These are phyloP conservation scores for Ataeniobius toweri DNA, from an alignment of 2,797 vertebrate genomes.

Conservation along the genomic window DNA sequence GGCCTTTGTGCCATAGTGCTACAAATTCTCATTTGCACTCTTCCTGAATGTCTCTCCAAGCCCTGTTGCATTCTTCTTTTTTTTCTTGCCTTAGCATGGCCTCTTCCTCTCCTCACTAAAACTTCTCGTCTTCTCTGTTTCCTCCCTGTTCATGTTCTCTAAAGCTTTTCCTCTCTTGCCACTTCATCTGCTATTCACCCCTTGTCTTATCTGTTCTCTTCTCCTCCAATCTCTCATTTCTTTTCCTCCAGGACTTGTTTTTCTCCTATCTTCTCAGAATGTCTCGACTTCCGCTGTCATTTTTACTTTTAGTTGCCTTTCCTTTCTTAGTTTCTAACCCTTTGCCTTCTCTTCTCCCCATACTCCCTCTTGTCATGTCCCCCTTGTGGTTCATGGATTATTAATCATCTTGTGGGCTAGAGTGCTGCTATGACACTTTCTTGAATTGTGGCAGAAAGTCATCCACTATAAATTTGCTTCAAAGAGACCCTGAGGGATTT, in stretches of 20 bases:
- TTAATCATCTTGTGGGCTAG: constrained; percentile 47
- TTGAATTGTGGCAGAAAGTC: constrained; percentile 36
- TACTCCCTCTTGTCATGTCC: constrained; percentile 27
- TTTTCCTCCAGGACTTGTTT: background rate
- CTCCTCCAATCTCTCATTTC: constrained; percentile 4
- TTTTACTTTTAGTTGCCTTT: constrained; percentile 6
- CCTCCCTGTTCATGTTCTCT: constrained; percentile 6
- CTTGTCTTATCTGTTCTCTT: constrained; percentile 4
- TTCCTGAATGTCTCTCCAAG: background rate
- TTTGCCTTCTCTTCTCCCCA: background rate
- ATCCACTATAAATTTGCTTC: constrained; percentile 49
- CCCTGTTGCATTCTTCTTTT: background rate
- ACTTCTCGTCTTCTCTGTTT: constrained; percentile 10
- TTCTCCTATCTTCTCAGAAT: background rate
- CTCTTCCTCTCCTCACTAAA: background rate
- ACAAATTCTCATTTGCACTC: background rate
- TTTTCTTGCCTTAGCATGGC: constrained; percentile 2
- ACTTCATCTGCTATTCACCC: constrained; percentile 20
- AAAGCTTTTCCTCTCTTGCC: constrained; percentile 10
- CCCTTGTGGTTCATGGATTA: constrained; percentile 49
- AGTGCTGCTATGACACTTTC: constrained; percentile 30
- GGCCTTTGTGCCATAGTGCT: background rate
- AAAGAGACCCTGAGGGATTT: constrained; percentile 44
- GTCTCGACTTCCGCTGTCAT: background rate
- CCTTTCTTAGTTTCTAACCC: constrained; percentile 3